Evolutionary conservation across 2,888 invertebrate species (phyloP).

Genomic region (Noctuana brunneofusca): DNA sequence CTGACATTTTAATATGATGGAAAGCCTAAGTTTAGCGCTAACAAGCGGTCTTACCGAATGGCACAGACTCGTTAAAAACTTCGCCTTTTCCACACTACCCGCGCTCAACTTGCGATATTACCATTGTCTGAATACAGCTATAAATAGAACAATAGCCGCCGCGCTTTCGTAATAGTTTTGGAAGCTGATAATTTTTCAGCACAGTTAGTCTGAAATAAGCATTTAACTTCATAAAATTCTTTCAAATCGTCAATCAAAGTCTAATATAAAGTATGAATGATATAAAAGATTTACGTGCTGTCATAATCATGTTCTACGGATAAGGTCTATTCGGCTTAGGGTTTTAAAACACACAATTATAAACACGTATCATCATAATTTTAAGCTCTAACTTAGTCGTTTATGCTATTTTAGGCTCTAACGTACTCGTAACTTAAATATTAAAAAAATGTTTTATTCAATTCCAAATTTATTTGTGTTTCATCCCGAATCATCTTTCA

Average conservation of each 20-base stretch:
- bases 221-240: too few species aligned
- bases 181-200: background rate
- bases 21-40: slow-evolving; percentile 2
- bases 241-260: too few species aligned
- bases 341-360: too few species aligned
- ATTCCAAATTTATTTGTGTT: background rate
- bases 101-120: slow-evolving; percentile 18
- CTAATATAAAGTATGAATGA: too few species aligned
- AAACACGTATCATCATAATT: too few species aligned
- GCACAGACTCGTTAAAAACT: slow-evolving; percentile 30
- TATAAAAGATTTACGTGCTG: too few species aligned
- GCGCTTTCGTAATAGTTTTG: background rate
- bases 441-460: background rate
- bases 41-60: slow-evolving; percentile 20
- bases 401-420: too few species aligned
- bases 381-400: too few species aligned
- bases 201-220: background rate
- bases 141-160: slow-evolving; percentile 10
- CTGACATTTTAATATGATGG: slow-evolving; percentile 18
- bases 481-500: slow-evolving; percentile 3
- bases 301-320: too few species aligned
- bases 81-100: slow-evolving; percentile 24
- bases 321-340: too few species aligned
- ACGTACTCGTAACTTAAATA: too few species aligned
- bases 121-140: slow-evolving; percentile 19